These are phyloP conservation scores for Eupithecia subumbrata DNA, from an alignment of 2,888 invertebrate genomes.

Conservation along the genomic window DNA sequence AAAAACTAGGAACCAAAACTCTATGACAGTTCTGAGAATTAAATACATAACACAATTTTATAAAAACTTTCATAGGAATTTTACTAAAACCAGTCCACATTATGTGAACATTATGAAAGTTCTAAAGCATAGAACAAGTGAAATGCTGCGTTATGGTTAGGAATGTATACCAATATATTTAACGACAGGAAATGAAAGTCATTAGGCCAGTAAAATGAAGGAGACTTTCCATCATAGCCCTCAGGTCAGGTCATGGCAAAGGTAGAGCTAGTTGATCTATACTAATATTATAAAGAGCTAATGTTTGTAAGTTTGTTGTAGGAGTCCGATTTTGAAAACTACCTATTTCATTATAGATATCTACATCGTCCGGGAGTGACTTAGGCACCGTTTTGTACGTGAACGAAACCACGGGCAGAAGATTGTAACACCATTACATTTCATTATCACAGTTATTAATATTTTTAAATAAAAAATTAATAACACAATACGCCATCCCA, in stretches of 20 bases:
- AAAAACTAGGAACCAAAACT: neutral
- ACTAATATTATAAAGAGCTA: neutral
- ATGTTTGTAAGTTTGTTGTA: neutral
- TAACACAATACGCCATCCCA: no score
- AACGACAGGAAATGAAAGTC: slow-evolving; percentile 13
- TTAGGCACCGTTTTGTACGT: no score
- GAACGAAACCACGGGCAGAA: no score
- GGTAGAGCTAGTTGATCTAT: neutral
- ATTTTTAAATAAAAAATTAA: no score
- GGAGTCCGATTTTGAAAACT: neutral
- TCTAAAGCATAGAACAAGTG: neutral
- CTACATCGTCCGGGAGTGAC: no score
- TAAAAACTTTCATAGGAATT: no score
- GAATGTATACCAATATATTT: neutral
- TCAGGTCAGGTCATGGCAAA: slow-evolving; percentile 3
- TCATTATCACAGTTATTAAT: neutral
- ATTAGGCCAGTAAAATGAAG: slow-evolving; percentile 2
- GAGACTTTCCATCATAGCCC: slow-evolving; percentile 11
- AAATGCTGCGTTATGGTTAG: neutral
- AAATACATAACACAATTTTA: neutral
- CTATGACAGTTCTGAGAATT: neutral
- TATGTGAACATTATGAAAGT: neutral
- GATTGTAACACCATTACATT: no score
- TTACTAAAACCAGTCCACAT: neutral
- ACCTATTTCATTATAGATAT: no score